Conservation (phyloP, 2,888 invertebrate species). For the Lagria hirta region DNA sequence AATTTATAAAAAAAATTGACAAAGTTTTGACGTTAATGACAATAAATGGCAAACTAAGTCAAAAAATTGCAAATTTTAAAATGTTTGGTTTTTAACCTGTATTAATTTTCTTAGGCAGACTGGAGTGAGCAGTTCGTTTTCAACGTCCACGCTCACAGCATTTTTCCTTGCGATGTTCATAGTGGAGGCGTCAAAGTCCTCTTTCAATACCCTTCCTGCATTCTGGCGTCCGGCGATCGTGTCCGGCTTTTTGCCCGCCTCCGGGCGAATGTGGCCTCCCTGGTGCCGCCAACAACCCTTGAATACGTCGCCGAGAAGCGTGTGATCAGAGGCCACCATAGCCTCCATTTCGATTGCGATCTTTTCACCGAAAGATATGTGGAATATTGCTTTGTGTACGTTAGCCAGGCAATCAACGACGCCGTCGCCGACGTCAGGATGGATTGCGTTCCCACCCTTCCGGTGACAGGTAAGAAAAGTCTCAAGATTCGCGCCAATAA, state of each 20-base stretch:
- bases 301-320: slow-evolving; percentile 68
- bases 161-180: slow-evolving; percentile 78
- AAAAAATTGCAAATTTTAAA: neutral
- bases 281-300: slow-evolving; percentile 65
- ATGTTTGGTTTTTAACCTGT: neutral
- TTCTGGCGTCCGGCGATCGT: slow-evolving; percentile 72
- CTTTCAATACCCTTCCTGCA: slow-evolving; percentile 83
- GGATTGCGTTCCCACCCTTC: slow-evolving; percentile 82
- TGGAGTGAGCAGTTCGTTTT: slow-evolving; percentile 85
- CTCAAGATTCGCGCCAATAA: neutral
- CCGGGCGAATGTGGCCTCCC: slow-evolving; percentile 67
- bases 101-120: slow-evolving; percentile 62
- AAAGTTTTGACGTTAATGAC: no score
- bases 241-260: slow-evolving; percentile 79
- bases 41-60: neutral
- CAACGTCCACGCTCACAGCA: slow-evolving; percentile 80
- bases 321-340: slow-evolving; percentile 71
- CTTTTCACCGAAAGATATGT: slow-evolving; percentile 80
- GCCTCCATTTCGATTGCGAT: slow-evolving; percentile 76
- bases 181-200: slow-evolving; percentile 72
- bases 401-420: slow-evolving; percentile 80
- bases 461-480: slow-evolving; percentile 66
- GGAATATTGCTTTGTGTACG: slow-evolving; percentile 87
- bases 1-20: neutral
- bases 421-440: slow-evolving; percentile 82